phyloP scores from a whole-genome alignment of 2,797 vertebrate species.

The Enteromius paludinosus region DNA sequence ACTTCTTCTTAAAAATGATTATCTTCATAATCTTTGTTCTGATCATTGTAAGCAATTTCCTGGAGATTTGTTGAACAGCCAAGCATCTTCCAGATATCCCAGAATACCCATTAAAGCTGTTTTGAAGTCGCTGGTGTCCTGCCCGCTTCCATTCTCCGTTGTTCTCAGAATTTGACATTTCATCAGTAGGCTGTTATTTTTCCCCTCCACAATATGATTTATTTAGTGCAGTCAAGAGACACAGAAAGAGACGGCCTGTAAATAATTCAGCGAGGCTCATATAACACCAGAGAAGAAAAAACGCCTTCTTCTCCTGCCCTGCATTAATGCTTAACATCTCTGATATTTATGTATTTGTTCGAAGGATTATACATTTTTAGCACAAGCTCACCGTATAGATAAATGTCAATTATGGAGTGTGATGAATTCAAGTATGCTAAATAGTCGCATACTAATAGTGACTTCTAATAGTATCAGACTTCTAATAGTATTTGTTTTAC shows the following conservation, averaged over 20 bases:
- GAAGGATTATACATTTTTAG: not conserved
- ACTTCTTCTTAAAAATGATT: not conserved
- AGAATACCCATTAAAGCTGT: constrained; percentile 1
- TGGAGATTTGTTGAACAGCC: not conserved
- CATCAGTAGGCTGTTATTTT: constrained; percentile 48
- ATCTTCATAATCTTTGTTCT: not conserved
- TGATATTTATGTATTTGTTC: constrained; percentile 18
- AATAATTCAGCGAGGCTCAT: constrained; percentile 90
- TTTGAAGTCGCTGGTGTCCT: not conserved
- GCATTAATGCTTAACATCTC: constrained; percentile 29
- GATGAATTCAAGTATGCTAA: not conserved
- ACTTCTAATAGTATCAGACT: not conserved
- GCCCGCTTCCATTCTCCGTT: not conserved
- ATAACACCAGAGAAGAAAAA: constrained; percentile 65
- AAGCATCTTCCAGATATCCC: not conserved
- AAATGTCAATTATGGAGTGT: not conserved
- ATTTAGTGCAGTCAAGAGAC: constrained; percentile 78
- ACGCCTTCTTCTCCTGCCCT: constrained; percentile 47
- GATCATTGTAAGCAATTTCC: not conserved
- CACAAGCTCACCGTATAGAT: not conserved
- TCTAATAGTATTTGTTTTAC: too few relatives aligned
- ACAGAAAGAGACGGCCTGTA: constrained; percentile 71
- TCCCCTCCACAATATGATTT: constrained; percentile 48
- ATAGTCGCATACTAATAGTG: not conserved
- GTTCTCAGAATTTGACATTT: constrained; percentile 36